phyloP scores from a whole-genome alignment of 2,113 vertebrate species.

The Charadrius vociferus region DNA sequence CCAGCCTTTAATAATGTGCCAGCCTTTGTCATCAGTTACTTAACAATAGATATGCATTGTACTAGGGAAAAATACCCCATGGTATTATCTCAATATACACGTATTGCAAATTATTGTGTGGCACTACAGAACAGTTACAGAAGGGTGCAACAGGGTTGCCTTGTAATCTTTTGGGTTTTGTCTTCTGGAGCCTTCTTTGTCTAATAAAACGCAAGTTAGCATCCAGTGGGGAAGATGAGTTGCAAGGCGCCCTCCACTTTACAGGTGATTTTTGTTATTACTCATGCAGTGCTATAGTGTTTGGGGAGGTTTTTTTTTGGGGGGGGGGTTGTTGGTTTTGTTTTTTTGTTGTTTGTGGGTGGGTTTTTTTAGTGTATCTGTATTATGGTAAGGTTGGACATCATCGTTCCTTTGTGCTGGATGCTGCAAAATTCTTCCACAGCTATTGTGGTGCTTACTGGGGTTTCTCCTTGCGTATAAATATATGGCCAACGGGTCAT shows the following conservation, averaged over 20 bases:
- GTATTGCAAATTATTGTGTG: background rate
- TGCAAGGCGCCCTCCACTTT: background rate
- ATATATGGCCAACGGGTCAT: background rate
- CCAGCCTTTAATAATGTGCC: conserved; percentile 38
- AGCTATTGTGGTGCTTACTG: background rate
- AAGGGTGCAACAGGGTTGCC: background rate
- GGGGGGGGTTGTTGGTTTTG: no score
- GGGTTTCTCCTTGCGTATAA: background rate
- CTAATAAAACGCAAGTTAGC: background rate
- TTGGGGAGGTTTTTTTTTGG: background rate
- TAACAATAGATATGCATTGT: conserved; percentile 19
- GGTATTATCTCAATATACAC: background rate
- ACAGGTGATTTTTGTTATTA: background rate
- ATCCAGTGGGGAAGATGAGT: background rate
- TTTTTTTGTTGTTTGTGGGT: background rate
- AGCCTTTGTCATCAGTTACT: conserved; percentile 51
- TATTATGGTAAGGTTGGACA: background rate
- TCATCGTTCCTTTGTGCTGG: background rate
- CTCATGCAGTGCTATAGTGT: background rate
- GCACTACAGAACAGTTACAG: background rate
- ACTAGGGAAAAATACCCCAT: background rate
- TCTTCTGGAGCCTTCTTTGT: background rate
- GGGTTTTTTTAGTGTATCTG: background rate
- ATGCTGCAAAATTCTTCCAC: background rate
- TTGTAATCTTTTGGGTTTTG: background rate